Evolutionary conservation across 2,888 invertebrate genomes (phyloP), one percentile per base, ranked within the genome.

Genomic region (Mystacides longicornis): DNA sequence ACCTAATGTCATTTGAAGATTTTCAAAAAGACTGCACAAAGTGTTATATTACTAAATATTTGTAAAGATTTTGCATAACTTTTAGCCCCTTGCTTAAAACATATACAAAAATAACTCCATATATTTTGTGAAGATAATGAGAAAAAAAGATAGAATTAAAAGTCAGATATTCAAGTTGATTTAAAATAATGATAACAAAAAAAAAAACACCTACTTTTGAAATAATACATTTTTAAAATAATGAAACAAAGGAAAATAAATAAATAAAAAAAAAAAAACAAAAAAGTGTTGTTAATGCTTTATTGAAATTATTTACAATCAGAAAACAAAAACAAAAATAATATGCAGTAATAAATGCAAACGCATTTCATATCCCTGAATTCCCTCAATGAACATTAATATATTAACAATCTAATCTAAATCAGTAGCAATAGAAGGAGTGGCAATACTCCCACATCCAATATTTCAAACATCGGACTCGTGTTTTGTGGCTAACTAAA

Each of bases 251-350:
- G 49, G 45, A 51, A 49, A 60, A 37, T 46, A 46, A 52, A 53
- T n/a, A n/a, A 53, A 54, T 23, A 53, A 49, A 54, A 51, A 47
- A 49, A 48, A 55, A 59, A 48, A 55, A 49, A 58, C 50, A 60
- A 58, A 45, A 58, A 49, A 60, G 51, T 56, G 52, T 37, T 55
- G 54, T 56, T 55, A 56, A 60, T 56, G 53, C 16, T 37, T 37
- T 37, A 37, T 37, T 58, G 53, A 51, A 51, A 60, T 62, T 62
- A 62, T 62, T 62, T 62, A 62, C 62, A 62, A 62, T 47, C 51
- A 60, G 54, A 54, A 50, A 22, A 59, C 55, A 55, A 22, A 59
- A 56, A 56, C 53, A 48, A 49, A 59, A 46, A 56, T n/a, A 37
- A 14, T 7, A 37, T 37, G 37, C n/a, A n/a, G n/a, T 56, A 55